Evolutionary conservation across 2,797 vertebrate species (phyloP).

Genomic region (Cyprinella venusta): DNA sequence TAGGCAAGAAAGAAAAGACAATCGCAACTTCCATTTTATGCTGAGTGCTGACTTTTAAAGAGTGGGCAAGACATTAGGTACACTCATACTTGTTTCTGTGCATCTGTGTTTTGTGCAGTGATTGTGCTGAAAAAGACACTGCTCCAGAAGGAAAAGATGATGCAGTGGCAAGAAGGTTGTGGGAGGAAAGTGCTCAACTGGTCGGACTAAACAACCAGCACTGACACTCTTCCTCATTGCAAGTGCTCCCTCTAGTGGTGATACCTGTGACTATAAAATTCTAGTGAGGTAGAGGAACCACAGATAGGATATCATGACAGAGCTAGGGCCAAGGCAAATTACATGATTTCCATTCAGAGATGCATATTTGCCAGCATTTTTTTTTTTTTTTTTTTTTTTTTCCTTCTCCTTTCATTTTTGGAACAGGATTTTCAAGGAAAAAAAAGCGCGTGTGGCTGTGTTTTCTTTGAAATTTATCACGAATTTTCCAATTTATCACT

Average conservation of each 20-base stretch:
- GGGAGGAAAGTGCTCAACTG: conserved; percentile 77
- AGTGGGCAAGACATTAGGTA: neutral
- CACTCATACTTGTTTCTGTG: neutral
- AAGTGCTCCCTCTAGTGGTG: neutral
- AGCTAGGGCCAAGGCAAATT: conserved; percentile 9
- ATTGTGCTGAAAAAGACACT: conserved; percentile 73
- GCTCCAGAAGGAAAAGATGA: conserved; percentile 74
- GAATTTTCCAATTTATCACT: neutral
- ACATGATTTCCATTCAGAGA: neutral
- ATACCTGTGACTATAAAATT: neutral
- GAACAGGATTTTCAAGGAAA: neutral
- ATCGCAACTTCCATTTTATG: neutral
- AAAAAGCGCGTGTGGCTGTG: neutral
- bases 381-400: accelerated
- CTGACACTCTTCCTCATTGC: conserved; percentile 8
- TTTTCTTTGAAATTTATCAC: neutral
- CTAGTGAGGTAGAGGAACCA: neutral
- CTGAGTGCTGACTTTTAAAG: neutral
- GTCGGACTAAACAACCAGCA: conserved; percentile 46
- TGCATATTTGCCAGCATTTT: neutral
- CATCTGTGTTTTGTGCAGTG: conserved; percentile 64
- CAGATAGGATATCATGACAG: neutral
- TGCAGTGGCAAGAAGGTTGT: conserved; percentile 73
- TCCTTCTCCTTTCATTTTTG: neutral
- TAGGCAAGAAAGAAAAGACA: neutral